Base-by-base conservation (phyloP, 2,888 invertebrate genomes). In the Sphaeridia pumilis region DNA sequence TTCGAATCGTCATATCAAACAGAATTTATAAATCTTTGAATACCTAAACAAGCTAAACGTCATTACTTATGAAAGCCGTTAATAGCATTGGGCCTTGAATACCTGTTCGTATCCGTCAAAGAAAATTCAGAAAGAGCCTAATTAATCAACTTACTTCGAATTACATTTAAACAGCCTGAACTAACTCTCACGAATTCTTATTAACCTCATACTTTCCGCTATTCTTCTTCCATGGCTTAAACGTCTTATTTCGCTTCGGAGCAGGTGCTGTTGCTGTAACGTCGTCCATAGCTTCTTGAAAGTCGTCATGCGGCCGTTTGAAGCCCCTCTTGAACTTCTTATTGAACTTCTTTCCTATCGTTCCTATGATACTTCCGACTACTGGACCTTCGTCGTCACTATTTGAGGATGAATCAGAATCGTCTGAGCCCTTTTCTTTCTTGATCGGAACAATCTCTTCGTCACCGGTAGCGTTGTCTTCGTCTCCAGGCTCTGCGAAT, bases 231-330 rank as follows among this genome's bases (percentile, higher is more conserved):
- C 44, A 50, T 31, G 31, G 31, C 14, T 31, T 31, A 25, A 25
- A 20, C 2, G 20, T 21, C 24, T 35, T 45, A 14, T 45, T 31
- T 31, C 26, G 22, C 20, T 45, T 45, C 4, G 20, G 26, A 1
- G 45, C n/a, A 4, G 45, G 36, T 1, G 35, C 3, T 12, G 44
- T 45, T 25, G 22, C 36, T 22, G 36, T 43, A n/a, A 44, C 20
- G 35, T 20, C 26, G 26, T 50, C 50, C n/a, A n/a, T n/a, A n/a
- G n/a, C n/a, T n/a, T n/a, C n/a, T 24, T 50, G 50, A 14, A 43
- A 36, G 22, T 45, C 45, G 31, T 47, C 25, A 45, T 50, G 50
- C 14, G 35, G 35, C 21, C 45, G 17, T 45, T 50, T 50, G 2
- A 10, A 1, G 7, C 14, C 31, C n/a, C 25, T 45, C 22, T 20